phyloP scores from a whole-genome alignment of 2,113 vertebrate species.

The Ammodytes marinus region DNA sequence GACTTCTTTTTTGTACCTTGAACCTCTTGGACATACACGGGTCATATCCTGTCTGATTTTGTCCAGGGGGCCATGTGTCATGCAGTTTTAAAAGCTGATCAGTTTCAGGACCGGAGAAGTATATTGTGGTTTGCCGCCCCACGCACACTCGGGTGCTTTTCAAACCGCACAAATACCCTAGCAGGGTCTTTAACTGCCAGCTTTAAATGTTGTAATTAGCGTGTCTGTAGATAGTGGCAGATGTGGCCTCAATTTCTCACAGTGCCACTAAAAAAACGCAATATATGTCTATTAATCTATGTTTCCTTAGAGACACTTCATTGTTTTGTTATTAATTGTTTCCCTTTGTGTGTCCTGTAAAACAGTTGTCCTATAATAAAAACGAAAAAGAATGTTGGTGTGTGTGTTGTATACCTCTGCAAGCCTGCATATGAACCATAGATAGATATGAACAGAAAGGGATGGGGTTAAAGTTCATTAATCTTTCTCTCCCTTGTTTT shows the following conservation, averaged over 20 bases:
- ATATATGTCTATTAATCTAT: not conserved
- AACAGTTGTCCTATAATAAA: not conserved
- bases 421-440: too few species aligned
- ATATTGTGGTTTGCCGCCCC: slow-evolving; percentile 51
- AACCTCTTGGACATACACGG: slow-evolving; percentile 54
- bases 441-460: not conserved
- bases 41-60: slow-evolving; percentile 73
- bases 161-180: slow-evolving; percentile 63
- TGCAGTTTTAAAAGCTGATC: slow-evolving; percentile 60
- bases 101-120: slow-evolving; percentile 54
- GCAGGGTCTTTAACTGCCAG: slow-evolving; percentile 14
- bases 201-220: slow-evolving; percentile 51
- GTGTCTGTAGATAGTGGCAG: slow-evolving; percentile 37
- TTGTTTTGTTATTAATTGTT: not conserved
- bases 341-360: not conserved
- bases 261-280: slow-evolving; percentile 13
- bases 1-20: slow-evolving; percentile 30
- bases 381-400: not conserved
- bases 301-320: not conserved
- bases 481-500: slow-evolving; percentile 44
- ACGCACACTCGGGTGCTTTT: slow-evolving; percentile 17
- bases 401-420: not conserved
- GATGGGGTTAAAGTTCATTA: slow-evolving; percentile 10
- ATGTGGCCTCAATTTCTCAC: slow-evolving; percentile 50
- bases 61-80: slow-evolving; percentile 76